Evolutionary conservation across 2,888 invertebrate species (phyloP).

Genomic region (Coelinius sp.): DNA sequence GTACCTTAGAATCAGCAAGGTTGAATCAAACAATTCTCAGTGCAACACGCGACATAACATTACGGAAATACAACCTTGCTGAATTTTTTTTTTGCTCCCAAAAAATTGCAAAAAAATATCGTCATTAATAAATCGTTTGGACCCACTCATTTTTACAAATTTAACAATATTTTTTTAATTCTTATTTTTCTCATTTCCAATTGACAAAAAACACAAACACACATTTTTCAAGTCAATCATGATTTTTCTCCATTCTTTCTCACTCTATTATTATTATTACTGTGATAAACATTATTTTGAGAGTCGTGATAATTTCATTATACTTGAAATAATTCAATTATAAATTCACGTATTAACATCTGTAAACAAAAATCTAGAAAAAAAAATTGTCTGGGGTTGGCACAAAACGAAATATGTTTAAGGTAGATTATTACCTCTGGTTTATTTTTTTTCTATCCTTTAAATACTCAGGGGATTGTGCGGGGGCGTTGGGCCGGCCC

Average conservation of each 20-base stretch:
- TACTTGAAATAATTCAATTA: slow-evolving; percentile 28
- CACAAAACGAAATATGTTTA: slow-evolving; percentile 66
- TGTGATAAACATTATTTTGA: slow-evolving; percentile 51
- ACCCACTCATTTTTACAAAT: neutral
- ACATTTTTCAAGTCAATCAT: neutral
- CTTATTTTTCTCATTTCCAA: neutral
- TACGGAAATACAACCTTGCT: neutral
- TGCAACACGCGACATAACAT: slow-evolving; percentile 47
- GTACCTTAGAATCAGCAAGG: slow-evolving; percentile 61
- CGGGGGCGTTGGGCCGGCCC: slow-evolving; percentile 50
- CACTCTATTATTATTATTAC: slow-evolving; percentile 40
- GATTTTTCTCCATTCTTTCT: slow-evolving; percentile 6
- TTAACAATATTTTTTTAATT: neutral
- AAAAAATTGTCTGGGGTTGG: slow-evolving; percentile 62
- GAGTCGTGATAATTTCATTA: slow-evolving; percentile 35
- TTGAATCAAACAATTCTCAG: slow-evolving; percentile 50
- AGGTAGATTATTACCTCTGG: slow-evolving; percentile 39
- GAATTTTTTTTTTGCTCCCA: neutral
- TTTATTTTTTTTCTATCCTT: neutral
- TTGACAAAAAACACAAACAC: neutral
- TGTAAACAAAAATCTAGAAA: slow-evolving; percentile 55
- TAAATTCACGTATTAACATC: slow-evolving; percentile 13
- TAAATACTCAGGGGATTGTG: slow-evolving; percentile 40
- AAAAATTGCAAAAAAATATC: neutral
- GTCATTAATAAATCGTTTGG: neutral